These are phyloP conservation scores for Typhlichthys subterraneus DNA, from an alignment of 2,797 vertebrate genomes.

Conservation along the genomic window DNA sequence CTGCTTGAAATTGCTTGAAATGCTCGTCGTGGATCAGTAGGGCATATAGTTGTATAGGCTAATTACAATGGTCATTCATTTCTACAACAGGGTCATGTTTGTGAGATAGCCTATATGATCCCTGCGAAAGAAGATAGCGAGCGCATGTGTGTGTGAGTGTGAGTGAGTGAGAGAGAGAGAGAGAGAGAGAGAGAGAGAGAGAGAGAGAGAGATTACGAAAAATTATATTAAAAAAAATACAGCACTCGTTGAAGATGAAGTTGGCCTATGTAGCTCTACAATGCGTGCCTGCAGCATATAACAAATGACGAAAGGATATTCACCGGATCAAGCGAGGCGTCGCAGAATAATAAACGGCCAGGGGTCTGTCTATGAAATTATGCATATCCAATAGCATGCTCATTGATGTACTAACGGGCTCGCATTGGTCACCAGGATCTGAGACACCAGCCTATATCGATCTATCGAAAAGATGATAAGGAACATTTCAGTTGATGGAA, in stretches of 20 bases:
- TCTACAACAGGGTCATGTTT: too few relatives aligned
- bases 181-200: slow-evolving; percentile 6
- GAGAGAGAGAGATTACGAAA: slow-evolving; percentile 30
- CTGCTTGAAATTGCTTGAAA: too few relatives aligned
- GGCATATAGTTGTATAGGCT: too few relatives aligned
- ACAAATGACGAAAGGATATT: slow-evolving; percentile 30
- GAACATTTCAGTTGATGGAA: slow-evolving; percentile 5
- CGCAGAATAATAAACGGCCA: slow-evolving; percentile 32
- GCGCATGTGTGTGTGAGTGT: neutral
- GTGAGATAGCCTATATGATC: too few relatives aligned
- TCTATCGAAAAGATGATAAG: neutral
- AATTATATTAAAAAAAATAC: slow-evolving; percentile 44
- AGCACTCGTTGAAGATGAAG: slow-evolving; percentile 19
- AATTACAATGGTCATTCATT: too few relatives aligned
- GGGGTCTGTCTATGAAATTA: slow-evolving; percentile 23
- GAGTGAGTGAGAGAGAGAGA: neutral
- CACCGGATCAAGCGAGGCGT: slow-evolving; percentile 30
- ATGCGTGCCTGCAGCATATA: slow-evolving; percentile 7
- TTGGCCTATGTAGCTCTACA: slow-evolving; percentile 9
- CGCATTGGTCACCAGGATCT: neutral
- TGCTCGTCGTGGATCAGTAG: too few relatives aligned
- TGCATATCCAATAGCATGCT: slow-evolving; percentile 26
- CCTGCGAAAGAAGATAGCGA: slow-evolving; percentile 13
- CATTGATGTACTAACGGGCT: slow-evolving; percentile 17
- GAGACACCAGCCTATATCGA: too few relatives aligned